Evolutionary conservation across 2,113 vertebrate genomes (phyloP), one percentile per base, ranked within the genome.

Genomic region (Sminthopsis crassicaudata): DNA sequence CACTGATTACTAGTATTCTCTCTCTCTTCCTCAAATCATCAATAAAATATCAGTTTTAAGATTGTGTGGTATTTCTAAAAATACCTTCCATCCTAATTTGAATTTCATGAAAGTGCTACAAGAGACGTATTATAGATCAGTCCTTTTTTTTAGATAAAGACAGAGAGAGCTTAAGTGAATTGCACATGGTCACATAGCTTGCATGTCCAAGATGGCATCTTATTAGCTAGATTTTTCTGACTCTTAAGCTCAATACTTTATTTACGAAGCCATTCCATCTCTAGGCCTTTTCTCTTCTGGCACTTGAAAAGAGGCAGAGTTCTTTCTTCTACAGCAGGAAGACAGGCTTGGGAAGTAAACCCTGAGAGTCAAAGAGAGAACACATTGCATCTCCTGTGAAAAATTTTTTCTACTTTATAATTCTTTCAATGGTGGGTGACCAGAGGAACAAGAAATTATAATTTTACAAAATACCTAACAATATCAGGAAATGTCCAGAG

Each of bases 121-220:
- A 50, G 53, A 48, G 11, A 54, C 22, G 0, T 60, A 0, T 8
- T 67, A 30, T 22, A 90, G 10, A 48, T 50, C 14, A 60, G 27
- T 90, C 90, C 93, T 89, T 90, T 92, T 92, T 94, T 19, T 42
- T 24, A 91, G 24, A 8, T 50, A 5, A 30, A 42, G 10, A 60
- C 52, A 48, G 0, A 42, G 55, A 93, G 53, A 46, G 84, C 16
- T 36, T 52, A 7, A 89, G 16, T 46, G 8, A 52, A 4, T 92
- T 84, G 51, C 53, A 53, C 89, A 93, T 94, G 46, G 48, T 97
- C 95, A 88, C 50, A 4, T 5, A 91, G 93, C 23, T 92, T 0
- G 3, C 60, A 57, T 27, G 25, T 48, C 27, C 10, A 51, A 90
- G 46, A 26, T 46, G 27, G 9, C 3, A 89, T 94, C 27, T 89